Evolutionary conservation across 2,113 vertebrate genomes (phyloP).

Genomic region (Lepus timidus): DNA sequence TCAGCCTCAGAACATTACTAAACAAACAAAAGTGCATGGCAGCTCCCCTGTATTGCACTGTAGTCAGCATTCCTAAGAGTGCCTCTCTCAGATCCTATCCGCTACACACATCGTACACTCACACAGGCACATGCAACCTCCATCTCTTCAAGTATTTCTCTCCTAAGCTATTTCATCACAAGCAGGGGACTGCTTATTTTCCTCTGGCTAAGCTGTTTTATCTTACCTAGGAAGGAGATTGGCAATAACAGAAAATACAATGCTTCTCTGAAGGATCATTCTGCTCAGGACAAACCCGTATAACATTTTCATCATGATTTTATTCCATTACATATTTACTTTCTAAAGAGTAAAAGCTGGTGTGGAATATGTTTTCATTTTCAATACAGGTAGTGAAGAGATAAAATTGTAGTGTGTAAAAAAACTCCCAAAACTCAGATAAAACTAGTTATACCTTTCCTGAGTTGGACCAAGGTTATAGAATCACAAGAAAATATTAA

Average conservation of each 20-base stretch:
- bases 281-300: background rate
- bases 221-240: background rate
- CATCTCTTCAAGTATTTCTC: background rate
- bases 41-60: rapidly evolving
- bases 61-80: background rate
- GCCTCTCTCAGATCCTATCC: background rate
- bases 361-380: background rate
- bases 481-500: background rate
- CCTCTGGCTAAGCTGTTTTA: background rate
- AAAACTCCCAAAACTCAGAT: background rate
- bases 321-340: background rate
- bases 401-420: background rate
- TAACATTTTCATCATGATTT: background rate
- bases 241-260: background rate
- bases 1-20: background rate
- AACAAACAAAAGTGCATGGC: background rate
- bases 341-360: background rate
- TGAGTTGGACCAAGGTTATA: background rate
- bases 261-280: background rate
- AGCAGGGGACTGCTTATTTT: background rate
- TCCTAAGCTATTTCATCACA: background rate
- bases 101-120: background rate
- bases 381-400: background rate
- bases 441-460: background rate
- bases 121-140: background rate